Percentiles rank a stretch among this genome's conserved stretches.
phyloP scores from a whole-genome alignment of 2,113 vertebrate species.

The Halcyon senegalensis region DNA sequence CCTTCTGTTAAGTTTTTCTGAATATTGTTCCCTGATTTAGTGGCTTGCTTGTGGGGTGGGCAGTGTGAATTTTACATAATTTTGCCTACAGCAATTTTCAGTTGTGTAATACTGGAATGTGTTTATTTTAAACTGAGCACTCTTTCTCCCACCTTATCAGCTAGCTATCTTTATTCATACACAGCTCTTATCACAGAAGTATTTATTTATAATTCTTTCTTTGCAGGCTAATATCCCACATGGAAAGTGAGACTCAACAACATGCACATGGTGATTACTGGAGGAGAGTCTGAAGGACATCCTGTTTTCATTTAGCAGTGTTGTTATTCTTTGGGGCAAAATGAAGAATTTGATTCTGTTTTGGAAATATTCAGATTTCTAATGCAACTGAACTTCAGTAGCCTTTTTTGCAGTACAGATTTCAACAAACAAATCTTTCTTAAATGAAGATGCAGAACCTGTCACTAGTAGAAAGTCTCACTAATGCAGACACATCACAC shows the following conservation, averaged over 20 bases:
- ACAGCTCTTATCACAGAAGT: constrained; percentile 15
- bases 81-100: not conserved
- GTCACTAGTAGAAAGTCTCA: not conserved
- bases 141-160: constrained; percentile 27
- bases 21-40: not conserved
- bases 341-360: not conserved
- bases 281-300: constrained; percentile 47
- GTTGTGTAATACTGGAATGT: not conserved
- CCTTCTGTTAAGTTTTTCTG: not conserved
- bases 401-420: not conserved
- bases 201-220: constrained; percentile 56
- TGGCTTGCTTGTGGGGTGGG: not conserved
- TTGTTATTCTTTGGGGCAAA: constrained; percentile 8
- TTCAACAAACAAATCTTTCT: not conserved
- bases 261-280: not conserved
- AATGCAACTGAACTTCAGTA: not conserved
- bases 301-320: not conserved
- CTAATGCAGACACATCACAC: not conserved
- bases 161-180: not conserved
- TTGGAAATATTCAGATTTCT: constrained; percentile 14
- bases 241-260: not conserved
- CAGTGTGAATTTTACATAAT: not conserved
- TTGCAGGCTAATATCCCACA: constrained; percentile 18
- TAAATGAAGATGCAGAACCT: constrained; percentile 26
- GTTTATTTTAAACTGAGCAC: constrained; percentile 3